These are phyloP conservation scores for Gymnothorax reevesii DNA, from an alignment of 2,797 vertebrate species.

Conservation along the genomic window DNA sequence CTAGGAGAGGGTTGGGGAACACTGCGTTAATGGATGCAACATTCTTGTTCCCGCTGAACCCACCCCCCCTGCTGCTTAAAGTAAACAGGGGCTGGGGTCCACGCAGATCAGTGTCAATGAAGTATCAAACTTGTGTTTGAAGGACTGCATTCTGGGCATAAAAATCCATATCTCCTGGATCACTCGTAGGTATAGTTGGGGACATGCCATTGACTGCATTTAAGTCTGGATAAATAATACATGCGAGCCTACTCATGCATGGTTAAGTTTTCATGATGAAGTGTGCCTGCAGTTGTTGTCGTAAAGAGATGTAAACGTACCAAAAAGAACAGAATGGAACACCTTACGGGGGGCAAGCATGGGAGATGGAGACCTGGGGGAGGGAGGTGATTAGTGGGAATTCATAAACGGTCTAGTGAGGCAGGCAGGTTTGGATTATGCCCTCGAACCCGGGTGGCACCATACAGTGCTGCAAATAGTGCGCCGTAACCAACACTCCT, in stretches of 20 bases:
- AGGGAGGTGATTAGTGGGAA: conserved; percentile 69
- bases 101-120: conserved; percentile 67
- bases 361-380: conserved; percentile 44
- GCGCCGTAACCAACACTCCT: conserved; percentile 65
- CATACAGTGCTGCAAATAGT: conserved; percentile 6
- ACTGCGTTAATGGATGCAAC: too few relatives aligned
- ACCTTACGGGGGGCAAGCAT: conserved; percentile 34
- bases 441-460: conserved; percentile 48
- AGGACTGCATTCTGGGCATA: conserved; percentile 59
- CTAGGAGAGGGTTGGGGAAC: too few relatives aligned
- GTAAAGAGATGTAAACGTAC: conserved; percentile 25
- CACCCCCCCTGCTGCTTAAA: conserved; percentile 33
- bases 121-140: conserved; percentile 67
- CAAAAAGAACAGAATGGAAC: conserved; percentile 59
- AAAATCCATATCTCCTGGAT: conserved; percentile 61
- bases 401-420: conserved; percentile 75
- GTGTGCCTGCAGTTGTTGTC: background rate
- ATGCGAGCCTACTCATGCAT: background rate
- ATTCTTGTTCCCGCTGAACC: too few relatives aligned
- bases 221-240: conserved; percentile 66
- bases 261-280: background rate
- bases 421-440: conserved; percentile 73
- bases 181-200: conserved; percentile 66
- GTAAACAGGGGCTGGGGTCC: conserved; percentile 67
- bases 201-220: conserved; percentile 62